Percentiles rank a stretch among this genome's conserved stretches.
These are phyloP conservation scores for Morus bassanus DNA, from an alignment of 2,797 vertebrate species.

Conservation along the genomic window DNA sequence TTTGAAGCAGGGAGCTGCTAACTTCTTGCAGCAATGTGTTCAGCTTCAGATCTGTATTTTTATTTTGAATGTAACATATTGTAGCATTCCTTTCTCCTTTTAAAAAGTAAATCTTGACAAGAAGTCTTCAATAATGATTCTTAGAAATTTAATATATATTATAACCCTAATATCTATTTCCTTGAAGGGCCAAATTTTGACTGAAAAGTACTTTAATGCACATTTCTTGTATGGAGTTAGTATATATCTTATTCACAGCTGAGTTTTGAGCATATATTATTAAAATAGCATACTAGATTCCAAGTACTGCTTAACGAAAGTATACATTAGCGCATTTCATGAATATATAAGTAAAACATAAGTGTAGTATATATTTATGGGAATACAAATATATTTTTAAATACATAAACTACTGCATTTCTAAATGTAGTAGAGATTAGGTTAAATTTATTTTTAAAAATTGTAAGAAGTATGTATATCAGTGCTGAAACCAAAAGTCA, in stretches of 20 bases:
- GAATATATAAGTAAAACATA: background rate
- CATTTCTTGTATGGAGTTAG: background rate
- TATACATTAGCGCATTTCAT: background rate
- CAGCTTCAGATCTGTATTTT: background rate
- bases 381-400: background rate
- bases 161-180: background rate
- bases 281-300: background rate
- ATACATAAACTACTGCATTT: background rate
- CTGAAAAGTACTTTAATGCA: background rate
- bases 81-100: background rate
- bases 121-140: background rate
- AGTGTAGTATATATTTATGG: background rate
- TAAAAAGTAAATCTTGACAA: background rate
- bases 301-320: background rate
- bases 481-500: background rate
- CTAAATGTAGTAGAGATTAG: background rate
- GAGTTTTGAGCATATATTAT: background rate
- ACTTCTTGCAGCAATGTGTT: background rate
- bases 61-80: background rate
- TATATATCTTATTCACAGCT: background rate
- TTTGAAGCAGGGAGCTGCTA: background rate
- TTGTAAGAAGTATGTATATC: background rate
- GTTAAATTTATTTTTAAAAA: background rate
- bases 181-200: background rate
- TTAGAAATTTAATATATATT: background rate